Percentiles rank a stretch among this genome's conserved stretches.
These are phyloP conservation scores for Papilio aristodemus DNA, from an alignment of 1,140 invertebrate species.

Conservation along the genomic window DNA sequence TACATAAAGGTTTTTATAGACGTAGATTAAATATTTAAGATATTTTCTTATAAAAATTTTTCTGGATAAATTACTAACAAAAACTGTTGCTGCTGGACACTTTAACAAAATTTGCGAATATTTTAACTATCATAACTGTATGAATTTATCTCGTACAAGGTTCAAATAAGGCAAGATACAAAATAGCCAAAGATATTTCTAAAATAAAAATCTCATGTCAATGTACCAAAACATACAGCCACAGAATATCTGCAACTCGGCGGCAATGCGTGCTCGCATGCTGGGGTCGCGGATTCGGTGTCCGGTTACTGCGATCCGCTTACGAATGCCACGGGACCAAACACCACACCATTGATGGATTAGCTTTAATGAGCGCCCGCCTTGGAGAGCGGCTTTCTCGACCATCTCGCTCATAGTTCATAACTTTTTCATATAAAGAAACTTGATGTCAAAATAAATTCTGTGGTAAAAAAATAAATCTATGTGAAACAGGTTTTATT, in stretches of 20 bases:
- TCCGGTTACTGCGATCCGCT: constrained; percentile 71
- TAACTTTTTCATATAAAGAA: no score
- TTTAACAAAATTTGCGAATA: background rate
- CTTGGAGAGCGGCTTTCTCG: constrained; percentile 3
- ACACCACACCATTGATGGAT: constrained; percentile 57
- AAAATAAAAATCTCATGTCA: background rate
- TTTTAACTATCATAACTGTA: background rate
- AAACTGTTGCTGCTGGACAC: background rate
- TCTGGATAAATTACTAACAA: no score
- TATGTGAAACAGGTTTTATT: no score
- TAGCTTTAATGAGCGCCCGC: constrained; percentile 60
- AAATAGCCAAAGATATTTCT: no score
- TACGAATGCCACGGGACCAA: constrained; percentile 64
- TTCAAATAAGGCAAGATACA: no score
- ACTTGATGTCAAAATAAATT: no score
- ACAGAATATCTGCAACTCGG: constrained; percentile 36
- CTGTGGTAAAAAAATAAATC: no score
- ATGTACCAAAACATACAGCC: constrained; percentile 37
- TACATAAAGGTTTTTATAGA: no score
- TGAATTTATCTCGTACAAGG: background rate
- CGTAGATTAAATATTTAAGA: no score
- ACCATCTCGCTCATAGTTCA: background rate
- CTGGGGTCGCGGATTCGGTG: constrained; percentile 65
- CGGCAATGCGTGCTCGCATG: constrained; percentile 46
- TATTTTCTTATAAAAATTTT: no score